Conservation (phyloP, 1,140 invertebrate species). For the Homalodisca vitripennis region DNA sequence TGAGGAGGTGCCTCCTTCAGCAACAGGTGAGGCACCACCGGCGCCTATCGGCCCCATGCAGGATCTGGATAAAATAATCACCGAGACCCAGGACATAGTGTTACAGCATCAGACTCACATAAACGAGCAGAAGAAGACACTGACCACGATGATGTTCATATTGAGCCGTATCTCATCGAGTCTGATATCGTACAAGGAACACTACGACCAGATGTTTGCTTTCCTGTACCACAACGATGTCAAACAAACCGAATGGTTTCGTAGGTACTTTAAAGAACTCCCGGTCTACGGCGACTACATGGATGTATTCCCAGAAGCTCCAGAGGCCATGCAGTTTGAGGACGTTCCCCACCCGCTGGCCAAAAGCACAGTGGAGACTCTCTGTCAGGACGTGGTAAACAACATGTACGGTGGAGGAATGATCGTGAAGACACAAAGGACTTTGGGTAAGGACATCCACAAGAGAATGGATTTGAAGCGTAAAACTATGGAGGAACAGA, state of each 20-base stretch:
- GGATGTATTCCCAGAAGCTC: background rate
- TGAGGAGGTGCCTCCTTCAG: background rate
- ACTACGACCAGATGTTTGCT: background rate
- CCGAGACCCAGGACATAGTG: background rate
- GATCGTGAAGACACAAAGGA: background rate
- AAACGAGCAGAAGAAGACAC: background rate
- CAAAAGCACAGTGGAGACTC: background rate
- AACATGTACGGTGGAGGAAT: background rate
- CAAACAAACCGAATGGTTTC: background rate
- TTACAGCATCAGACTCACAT: background rate
- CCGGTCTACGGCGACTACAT: background rate
- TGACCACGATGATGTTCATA: background rate
- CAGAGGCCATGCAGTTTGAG: background rate
- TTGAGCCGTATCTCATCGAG: background rate
- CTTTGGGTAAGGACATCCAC: background rate
- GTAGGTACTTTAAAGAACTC: background rate
- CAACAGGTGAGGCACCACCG: background rate
- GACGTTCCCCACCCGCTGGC: background rate
- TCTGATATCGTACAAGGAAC: background rate
- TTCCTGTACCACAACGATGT: background rate
- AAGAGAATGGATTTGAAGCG: background rate
- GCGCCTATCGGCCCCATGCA: background rate
- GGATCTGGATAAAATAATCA: background rate
- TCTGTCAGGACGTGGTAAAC: background rate
- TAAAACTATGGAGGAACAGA: background rate